phyloP scores from a whole-genome alignment of 2,888 invertebrate genomes.

The Nomada lathburiana region DNA sequence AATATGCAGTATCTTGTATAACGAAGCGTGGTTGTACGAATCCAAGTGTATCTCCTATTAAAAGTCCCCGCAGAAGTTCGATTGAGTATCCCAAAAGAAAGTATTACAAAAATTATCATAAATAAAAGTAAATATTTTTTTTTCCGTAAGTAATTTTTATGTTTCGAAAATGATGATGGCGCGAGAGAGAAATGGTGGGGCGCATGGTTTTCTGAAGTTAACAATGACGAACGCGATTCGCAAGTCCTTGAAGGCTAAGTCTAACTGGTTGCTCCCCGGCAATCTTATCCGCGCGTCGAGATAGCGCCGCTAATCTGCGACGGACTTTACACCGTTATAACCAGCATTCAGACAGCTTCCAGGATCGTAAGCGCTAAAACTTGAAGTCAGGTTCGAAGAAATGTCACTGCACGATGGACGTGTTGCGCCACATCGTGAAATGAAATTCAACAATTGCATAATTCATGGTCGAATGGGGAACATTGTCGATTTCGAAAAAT shows the following conservation, averaged over 20 bases:
- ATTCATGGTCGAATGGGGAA: constrained; percentile 9
- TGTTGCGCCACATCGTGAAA: constrained; percentile 17
- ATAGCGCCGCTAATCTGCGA: constrained; percentile 78
- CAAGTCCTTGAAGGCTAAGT: constrained; percentile 73
- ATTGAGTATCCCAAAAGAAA: no score
- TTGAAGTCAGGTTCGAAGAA: constrained; percentile 21
- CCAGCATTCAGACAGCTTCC: constrained; percentile 62
- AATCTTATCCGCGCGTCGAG: constrained; percentile 79
- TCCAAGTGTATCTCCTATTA: no score
- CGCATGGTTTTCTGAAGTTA: constrained; percentile 24
- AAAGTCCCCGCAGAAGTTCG: no score
- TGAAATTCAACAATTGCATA: constrained; percentile 31
- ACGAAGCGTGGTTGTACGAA: no score
- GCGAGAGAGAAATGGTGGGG: background rate
- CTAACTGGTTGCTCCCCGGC: constrained; percentile 64
- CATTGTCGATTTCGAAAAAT: constrained; percentile 15
- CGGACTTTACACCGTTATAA: constrained; percentile 76
- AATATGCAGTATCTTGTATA: background rate
- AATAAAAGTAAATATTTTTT: no score
- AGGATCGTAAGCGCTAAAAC: constrained; percentile 63
- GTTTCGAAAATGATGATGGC: background rate
- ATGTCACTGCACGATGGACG: background rate
- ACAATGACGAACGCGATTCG: constrained; percentile 25
- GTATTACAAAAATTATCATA: no score
- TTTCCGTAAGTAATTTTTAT: background rate